Evolutionary conservation across 2,113 vertebrate species (phyloP).

Genomic region (Danionella cerebrum): DNA sequence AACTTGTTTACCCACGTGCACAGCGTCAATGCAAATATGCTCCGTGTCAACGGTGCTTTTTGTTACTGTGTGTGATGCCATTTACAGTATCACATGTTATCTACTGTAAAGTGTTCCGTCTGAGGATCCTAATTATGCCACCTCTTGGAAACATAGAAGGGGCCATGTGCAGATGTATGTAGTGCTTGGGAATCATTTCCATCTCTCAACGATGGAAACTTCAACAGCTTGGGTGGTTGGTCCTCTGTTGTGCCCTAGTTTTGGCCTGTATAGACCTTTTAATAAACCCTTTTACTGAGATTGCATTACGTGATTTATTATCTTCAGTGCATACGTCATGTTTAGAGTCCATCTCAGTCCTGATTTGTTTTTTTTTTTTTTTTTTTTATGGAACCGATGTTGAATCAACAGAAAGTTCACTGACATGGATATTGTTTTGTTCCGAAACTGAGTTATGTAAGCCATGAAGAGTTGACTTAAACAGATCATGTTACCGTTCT

Average conservation of each 20-base stretch:
- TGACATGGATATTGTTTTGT: neutral
- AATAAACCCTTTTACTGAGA: constrained; percentile 56
- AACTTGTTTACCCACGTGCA: neutral
- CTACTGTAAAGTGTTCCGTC: neutral
- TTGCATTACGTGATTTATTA: constrained; percentile 39
- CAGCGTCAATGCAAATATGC: neutral
- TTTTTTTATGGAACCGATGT: constrained; percentile 1
- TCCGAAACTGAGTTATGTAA: neutral
- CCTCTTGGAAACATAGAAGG: constrained; percentile 36
- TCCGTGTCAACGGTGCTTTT: neutral
- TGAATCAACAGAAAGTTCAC: neutral
- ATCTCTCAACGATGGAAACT: constrained; percentile 5
- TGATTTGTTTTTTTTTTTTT: too few species aligned
- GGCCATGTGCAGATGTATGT: neutral
- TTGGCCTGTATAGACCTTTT: constrained; percentile 46
- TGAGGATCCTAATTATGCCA: neutral
- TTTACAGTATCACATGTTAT: neutral
- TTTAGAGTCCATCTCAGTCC: neutral
- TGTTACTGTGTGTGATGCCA: neutral
- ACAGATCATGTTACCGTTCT: neutral
- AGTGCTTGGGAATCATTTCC: constrained; percentile 29
- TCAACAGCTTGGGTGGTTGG: neutral
- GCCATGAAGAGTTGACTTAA: neutral
- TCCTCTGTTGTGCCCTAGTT: constrained; percentile 31
- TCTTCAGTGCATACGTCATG: neutral